phyloP scores from a whole-genome alignment of 2,888 invertebrate genomes.

The Apamea anceps region DNA sequence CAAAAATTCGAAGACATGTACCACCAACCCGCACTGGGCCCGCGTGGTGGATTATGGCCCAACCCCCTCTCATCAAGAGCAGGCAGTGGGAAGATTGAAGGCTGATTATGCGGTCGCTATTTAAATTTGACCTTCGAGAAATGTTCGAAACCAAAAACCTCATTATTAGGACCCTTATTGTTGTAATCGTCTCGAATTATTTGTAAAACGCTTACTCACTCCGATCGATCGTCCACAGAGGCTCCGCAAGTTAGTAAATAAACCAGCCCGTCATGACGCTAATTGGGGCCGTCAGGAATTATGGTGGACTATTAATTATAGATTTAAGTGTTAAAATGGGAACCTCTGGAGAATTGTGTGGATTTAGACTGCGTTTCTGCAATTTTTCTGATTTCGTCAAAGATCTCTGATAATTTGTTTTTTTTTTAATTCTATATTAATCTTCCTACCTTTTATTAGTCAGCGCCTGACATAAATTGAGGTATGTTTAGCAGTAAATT shows the following conservation, averaged over 20 bases:
- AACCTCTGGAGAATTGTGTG: background rate
- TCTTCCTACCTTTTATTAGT: too few relatives aligned
- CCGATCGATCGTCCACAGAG: conserved; percentile 15
- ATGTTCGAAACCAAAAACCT: background rate
- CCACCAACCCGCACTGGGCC: too few relatives aligned
- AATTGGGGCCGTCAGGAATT: conserved; percentile 25
- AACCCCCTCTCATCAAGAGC: too few relatives aligned
- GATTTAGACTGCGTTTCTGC: background rate
- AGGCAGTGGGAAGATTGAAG: too few relatives aligned
- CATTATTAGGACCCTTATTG: background rate
- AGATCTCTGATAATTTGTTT: too few relatives aligned
- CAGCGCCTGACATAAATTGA: too few relatives aligned
- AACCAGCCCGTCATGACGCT: conserved; percentile 22
- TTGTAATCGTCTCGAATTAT: conserved; percentile 9
- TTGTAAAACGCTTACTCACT: conserved; percentile 28
- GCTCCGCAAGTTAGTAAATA: background rate
- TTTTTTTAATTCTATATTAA: too few relatives aligned
- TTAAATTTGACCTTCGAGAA: background rate
- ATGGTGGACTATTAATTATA: conserved; percentile 11
- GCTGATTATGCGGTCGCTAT: too few relatives aligned
- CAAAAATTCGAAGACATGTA: too few relatives aligned
- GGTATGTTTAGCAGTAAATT: too few relatives aligned
- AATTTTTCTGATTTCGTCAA: too few relatives aligned
- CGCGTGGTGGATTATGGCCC: too few relatives aligned
- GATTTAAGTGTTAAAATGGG: background rate